Base-by-base conservation (phyloP, 2,113 vertebrate genomes). In the Willisornis vidua region DNA sequence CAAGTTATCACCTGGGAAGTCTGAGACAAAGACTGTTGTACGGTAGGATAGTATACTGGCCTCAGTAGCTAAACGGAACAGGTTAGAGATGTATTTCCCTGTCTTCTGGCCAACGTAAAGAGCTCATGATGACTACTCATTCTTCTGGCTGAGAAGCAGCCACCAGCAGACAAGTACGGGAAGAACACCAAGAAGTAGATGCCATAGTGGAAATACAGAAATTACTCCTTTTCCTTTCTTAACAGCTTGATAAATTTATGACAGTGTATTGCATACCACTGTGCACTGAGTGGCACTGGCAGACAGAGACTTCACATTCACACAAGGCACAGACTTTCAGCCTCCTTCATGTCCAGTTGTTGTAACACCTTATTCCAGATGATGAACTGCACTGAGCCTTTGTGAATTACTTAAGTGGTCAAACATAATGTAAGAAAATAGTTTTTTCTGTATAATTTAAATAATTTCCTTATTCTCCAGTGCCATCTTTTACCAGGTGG, bases 181-280 rank as follows among this genome's bases (percentile, higher is more conserved):
- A 85, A 46, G 51, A 80, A 96, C 75, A 37, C 0, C 1, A n/a
- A 66, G 72, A 39, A 57, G 37, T 15, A 80, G 41, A n/a, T 52
- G 29, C 12, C 31, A 39, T 2, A 45, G 18, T 15, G 29, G 35
- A 88, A 90, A 80, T 26, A 90, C 15, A 54, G 25, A 33, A 4
- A 12, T 11, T 14, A 77, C 39, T 80, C 6, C 6, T 66, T 72
- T 74, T 66, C 16, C 7, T 55, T 66, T 74, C 51, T 55, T 66
- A 80, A 66, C 12, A 88, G 23, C 10, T 79, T 10, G 49, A 71
- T 3, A 70, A 77, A 85, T 46, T 41, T 4, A 58, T 16, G 19
- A 9, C 17, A 12, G 9, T 41, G 4, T 18, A 23, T 25, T 87
- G 29, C 0, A 0, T n/a, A 82, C 8, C 7, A 51, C 4, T 1